Evolutionary conservation across 37 sponge, comb jelly and placozoan species (phyloP).

Genomic region (Hormiphora californensis): DNA sequence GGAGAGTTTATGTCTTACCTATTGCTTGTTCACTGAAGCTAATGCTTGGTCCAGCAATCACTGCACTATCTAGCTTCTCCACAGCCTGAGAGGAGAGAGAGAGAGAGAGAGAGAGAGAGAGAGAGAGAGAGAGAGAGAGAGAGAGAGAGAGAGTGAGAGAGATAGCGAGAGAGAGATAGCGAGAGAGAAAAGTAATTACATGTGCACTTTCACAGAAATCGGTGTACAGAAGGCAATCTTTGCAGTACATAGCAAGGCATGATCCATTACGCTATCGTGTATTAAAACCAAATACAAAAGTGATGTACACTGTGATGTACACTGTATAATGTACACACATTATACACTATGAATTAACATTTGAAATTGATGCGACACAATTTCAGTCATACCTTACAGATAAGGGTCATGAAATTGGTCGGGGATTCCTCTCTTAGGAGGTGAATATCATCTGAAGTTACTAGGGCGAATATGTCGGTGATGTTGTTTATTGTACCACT

Average conservation of each 20-base stretch:
- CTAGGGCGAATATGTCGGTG: slow-evolving; percentile 72
- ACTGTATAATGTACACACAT: too few relatives aligned
- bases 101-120: not conserved
- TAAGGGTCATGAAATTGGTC: slow-evolving; percentile 89
- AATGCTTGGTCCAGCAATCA: not conserved
- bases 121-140: not conserved
- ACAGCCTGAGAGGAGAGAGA: not conserved
- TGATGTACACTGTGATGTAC: too few relatives aligned
- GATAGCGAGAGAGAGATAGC: too few relatives aligned
- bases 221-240: too few relatives aligned
- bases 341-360: too few relatives aligned
- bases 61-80: slow-evolving; percentile 1
- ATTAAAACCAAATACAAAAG: too few relatives aligned
- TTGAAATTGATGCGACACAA: not conserved
- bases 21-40: not conserved
- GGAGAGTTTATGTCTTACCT: not conserved
- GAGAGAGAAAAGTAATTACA: too few relatives aligned
- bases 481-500: slow-evolving; percentile 62
- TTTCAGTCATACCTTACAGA: slow-evolving; percentile 69
- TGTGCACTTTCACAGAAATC: too few relatives aligned
- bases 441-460: slow-evolving; percentile 67
- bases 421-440: slow-evolving; percentile 72
- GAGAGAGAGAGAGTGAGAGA: too few relatives aligned
- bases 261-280: too few relatives aligned
- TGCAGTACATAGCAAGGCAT: too few relatives aligned